Evolutionary conservation across 2,113 vertebrate species (phyloP).

Genomic region (Gopherus flavomarginatus): DNA sequence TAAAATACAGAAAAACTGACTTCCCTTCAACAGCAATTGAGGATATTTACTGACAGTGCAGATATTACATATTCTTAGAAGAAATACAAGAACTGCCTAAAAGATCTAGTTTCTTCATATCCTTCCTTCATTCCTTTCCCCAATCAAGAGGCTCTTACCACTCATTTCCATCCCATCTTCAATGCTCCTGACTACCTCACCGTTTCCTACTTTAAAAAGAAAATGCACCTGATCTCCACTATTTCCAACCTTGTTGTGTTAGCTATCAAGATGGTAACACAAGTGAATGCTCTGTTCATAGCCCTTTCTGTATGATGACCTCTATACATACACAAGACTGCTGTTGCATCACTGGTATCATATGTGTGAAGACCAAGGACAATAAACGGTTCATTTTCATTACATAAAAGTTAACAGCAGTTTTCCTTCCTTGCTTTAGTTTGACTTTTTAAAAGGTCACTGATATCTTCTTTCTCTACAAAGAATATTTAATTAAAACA

Average conservation of each 20-base stretch:
- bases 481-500: background rate
- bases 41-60: background rate
- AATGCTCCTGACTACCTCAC: background rate
- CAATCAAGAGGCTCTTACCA: background rate
- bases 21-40: background rate
- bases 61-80: background rate
- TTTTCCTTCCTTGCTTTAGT: background rate
- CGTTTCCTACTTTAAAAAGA: background rate
- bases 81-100: background rate
- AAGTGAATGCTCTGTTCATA: accelerated
- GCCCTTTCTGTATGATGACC: background rate
- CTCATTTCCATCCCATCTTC: background rate
- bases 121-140: background rate
- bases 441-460: background rate
- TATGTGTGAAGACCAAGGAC: accelerated
- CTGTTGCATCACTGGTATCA: background rate
- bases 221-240: background rate
- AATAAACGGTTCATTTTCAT: background rate
- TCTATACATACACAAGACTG: background rate
- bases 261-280: background rate
- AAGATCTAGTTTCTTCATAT: background rate
- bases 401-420: background rate
- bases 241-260: background rate
- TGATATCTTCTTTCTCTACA: background rate
- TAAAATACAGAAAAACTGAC: background rate